These are phyloP conservation scores for Platalea minor DNA, from an alignment of 2,797 vertebrate species.

Conservation along the genomic window DNA sequence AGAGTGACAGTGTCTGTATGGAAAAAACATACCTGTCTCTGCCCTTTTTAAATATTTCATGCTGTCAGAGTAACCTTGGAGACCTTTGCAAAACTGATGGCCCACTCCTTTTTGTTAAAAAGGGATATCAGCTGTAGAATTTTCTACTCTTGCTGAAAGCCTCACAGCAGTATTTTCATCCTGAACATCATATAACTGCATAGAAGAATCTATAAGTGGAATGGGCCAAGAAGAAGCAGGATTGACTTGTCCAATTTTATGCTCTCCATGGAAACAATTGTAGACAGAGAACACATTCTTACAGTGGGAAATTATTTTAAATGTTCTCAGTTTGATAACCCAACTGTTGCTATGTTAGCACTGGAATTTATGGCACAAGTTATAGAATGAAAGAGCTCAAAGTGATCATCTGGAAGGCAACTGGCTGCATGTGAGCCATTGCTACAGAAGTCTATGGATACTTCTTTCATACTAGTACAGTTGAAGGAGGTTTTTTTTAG, in stretches of 20 bases:
- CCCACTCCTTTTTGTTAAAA: neutral
- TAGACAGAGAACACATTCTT: neutral
- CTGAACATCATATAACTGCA: neutral
- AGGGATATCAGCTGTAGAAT: neutral
- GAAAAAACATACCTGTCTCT: neutral
- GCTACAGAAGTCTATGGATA: neutral
- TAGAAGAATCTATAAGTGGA: neutral
- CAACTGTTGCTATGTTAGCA: neutral
- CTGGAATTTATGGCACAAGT: neutral
- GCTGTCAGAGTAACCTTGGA: neutral
- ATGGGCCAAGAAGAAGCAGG: neutral
- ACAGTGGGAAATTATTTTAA: neutral
- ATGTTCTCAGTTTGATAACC: neutral
- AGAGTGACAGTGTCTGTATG: neutral
- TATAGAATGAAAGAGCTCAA: neutral
- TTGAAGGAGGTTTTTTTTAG: neutral
- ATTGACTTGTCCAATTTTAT: neutral
- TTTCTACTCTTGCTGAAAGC: neutral
- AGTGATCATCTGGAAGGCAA: neutral
- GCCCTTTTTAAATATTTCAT: neutral
- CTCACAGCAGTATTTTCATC: neutral
- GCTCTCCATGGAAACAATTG: neutral
- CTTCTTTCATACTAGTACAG: neutral
- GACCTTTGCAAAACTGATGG: neutral
- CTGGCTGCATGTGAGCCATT: neutral